phyloP scores from a whole-genome alignment of 2,797 vertebrate genomes.

The Bradypodion pumilum region DNA sequence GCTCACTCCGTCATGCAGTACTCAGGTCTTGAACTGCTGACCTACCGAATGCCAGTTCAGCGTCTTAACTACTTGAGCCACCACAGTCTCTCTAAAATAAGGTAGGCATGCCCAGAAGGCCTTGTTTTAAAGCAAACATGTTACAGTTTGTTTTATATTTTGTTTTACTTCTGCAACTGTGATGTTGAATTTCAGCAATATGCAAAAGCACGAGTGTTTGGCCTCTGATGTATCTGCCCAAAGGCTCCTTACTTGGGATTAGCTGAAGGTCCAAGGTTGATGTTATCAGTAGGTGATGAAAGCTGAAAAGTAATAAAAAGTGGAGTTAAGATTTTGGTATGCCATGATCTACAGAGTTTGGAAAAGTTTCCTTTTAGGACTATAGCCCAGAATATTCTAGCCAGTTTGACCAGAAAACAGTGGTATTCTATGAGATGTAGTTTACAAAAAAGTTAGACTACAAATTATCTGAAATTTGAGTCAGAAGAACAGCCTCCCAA shows the following conservation, averaged over 20 bases:
- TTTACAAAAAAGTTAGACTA: too few species aligned
- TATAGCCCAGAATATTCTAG: too few species aligned
- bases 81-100: too few species aligned
- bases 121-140: not conserved
- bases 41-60: too few species aligned
- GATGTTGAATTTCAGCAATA: not conserved
- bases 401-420: too few species aligned
- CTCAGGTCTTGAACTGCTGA: too few species aligned
- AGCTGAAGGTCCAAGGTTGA: conserved; percentile 95
- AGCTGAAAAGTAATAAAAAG: conserved; percentile 67
- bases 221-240: not conserved
- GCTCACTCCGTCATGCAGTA: too few species aligned
- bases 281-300: conserved; percentile 77
- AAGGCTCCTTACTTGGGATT: conserved; percentile 91
- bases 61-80: too few species aligned
- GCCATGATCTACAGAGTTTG: not conserved
- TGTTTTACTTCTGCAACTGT: not conserved
- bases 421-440: too few species aligned
- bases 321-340: not conserved
- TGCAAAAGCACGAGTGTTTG: not conserved
- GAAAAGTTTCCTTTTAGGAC: too few species aligned
- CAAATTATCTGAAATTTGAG: too few species aligned
- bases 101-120: not conserved
- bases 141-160: not conserved
- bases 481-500: not conserved